Conservation (phyloP, 2,113 vertebrate species). For the Chloroceryle aenea region DNA sequence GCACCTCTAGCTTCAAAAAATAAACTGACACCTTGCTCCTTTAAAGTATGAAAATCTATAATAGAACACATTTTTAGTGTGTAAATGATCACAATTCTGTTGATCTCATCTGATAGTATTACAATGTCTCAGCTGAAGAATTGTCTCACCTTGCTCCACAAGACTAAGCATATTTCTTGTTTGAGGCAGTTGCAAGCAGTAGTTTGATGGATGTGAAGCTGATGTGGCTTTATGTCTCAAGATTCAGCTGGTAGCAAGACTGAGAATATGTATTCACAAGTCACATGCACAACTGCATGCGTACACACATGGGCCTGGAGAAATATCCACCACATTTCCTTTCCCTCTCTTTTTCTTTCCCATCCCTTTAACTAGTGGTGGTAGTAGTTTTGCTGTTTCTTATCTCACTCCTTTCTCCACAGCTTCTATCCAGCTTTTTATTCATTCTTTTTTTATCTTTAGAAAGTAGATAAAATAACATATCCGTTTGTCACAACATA, state of each 20-base stretch:
- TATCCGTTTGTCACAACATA: too few relatives aligned
- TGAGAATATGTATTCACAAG: not conserved
- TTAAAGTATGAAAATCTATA: not conserved
- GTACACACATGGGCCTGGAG: not conserved
- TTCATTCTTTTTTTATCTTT: not conserved
- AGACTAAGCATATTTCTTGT: not conserved
- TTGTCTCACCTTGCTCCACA: not conserved
- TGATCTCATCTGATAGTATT: not conserved
- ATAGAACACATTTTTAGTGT: not conserved
- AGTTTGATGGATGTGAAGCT: not conserved
- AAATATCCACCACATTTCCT: not conserved
- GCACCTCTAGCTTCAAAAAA: not conserved
- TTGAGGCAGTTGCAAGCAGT: not conserved
- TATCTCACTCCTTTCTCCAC: not conserved
- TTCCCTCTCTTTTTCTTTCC: not conserved
- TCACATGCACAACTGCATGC: rapidly evolving
- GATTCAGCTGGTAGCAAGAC: not conserved
- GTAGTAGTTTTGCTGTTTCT: not conserved
- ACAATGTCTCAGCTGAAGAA: not conserved
- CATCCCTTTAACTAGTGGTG: not conserved
- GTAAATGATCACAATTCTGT: not conserved
- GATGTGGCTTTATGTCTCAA: not conserved
- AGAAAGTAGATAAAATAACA: not conserved
- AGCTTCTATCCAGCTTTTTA: not conserved
- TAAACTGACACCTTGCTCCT: not conserved